Percentiles rank a stretch among this genome's conserved stretches.
Evolutionary conservation across 2,113 vertebrate genomes (phyloP).

Genomic region (Anseranas semipalmata): DNA sequence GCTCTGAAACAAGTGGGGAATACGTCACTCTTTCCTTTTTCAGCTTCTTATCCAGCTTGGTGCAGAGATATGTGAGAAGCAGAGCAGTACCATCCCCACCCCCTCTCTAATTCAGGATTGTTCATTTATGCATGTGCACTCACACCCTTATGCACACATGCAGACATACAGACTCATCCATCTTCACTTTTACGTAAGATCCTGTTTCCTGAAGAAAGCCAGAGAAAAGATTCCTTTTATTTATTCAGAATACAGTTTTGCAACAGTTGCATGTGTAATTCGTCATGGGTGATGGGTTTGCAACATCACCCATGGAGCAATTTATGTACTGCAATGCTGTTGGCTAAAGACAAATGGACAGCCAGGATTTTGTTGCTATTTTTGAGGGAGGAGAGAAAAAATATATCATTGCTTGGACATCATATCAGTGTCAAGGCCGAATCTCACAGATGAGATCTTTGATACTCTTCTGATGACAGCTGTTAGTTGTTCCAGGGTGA

Average conservation of each 20-base stretch:
- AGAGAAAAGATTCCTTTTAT: background rate
- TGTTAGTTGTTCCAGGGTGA: background rate
- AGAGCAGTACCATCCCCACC: background rate
- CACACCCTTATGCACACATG: background rate
- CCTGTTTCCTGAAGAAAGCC: background rate
- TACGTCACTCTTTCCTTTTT: background rate
- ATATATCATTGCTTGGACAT: background rate
- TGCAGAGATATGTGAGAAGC: background rate
- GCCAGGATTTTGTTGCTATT: background rate
- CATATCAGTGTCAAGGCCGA: background rate
- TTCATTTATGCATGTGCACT: background rate
- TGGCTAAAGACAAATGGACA: background rate
- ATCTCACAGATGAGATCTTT: background rate
- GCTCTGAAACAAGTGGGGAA: background rate
- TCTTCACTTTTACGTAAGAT: background rate
- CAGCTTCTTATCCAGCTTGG: background rate
- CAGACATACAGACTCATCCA: background rate
- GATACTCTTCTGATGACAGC: background rate
- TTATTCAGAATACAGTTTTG: slow-evolving; percentile 15
- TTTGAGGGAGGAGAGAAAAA: background rate
- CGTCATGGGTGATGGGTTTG: background rate
- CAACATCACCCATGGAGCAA: background rate
- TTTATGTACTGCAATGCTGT: accelerated
- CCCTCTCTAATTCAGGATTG: background rate
- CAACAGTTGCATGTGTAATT: background rate